Evolutionary conservation across 2,888 invertebrate genomes (phyloP), one percentile per base, ranked within the genome.

Genomic region (Cetonia aurata): DNA sequence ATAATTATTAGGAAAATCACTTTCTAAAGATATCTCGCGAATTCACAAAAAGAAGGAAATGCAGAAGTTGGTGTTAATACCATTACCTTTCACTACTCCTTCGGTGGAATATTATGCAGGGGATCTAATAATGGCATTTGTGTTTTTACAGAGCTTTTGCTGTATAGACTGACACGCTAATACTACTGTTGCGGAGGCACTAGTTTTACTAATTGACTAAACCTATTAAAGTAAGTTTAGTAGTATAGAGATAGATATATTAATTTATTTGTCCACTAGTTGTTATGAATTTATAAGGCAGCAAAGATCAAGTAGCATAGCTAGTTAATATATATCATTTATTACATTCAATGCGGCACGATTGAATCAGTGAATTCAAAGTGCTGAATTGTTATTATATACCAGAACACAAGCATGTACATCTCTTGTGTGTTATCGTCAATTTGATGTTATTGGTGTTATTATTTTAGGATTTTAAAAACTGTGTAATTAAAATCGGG

Each of bases 111-210:
- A 19, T 42, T 15, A 10, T 57, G 1, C 25, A 25, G 1, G 25
- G 25, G 25, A 25, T 25, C 25, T 4, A 1, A 4, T 25, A 25
- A 25, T 25, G 4, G 25, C 25, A 25, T 25, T 25, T 1, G 4
- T 25, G 25, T 4, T 4, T 25, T 25, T 4, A 25, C 37, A 37
- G 52, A 44, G n/a, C 15, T 60, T 53, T 42, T 59, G 52, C 66
- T 60, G 44, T 57, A 72, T 72, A 75, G 74, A 78, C 78, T 76
- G 73, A 42, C 76, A 75, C 79, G 80, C 81, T 80, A 80, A 81
- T 82, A 81, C 82, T 83, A 82, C 79, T 78, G 77, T 79, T 80
- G 83, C 83, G 78, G 83, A 83, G 83, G 83, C 83, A 83, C 83
- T 83, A 83, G 80, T 81, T 80, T 80, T 80, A 37, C 82, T 83